These are phyloP conservation scores for Bolinopsis microptera DNA, from an alignment of 37 sponge, comb jelly and placozoan species.

Conservation along the genomic window DNA sequence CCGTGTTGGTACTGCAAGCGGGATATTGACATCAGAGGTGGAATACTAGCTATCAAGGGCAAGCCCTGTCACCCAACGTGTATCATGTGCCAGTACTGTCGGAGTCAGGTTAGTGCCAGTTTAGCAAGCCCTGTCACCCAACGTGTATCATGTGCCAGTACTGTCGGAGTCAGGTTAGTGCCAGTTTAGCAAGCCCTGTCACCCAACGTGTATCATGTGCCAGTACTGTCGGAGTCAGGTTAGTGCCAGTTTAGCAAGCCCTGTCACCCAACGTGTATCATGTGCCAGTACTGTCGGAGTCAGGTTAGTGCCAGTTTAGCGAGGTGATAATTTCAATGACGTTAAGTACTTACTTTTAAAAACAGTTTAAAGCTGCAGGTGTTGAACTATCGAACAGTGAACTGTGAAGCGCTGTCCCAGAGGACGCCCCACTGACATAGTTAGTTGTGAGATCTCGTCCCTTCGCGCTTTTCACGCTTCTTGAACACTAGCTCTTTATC, in stretches of 20 bases:
- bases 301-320: slow-evolving; percentile 3
- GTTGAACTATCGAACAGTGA: too few relatives aligned
- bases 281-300: background rate
- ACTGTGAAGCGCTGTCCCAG: too few relatives aligned
- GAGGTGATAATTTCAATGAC: too few relatives aligned
- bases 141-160: background rate
- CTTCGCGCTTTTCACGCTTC: too few relatives aligned
- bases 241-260: background rate
- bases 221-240: background rate
- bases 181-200: background rate
- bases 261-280: background rate
- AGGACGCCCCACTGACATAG: too few relatives aligned
- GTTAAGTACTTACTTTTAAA: too few relatives aligned
- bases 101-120: background rate
- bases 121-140: background rate
- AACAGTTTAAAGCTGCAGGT: too few relatives aligned
- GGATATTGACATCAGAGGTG: background rate
- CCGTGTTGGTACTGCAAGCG: background rate
- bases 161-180: background rate
- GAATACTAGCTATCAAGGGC: background rate
- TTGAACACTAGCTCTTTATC: too few relatives aligned
- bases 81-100: background rate
- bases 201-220: background rate
- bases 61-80: background rate
- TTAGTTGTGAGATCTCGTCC: too few relatives aligned